Conservation (phyloP, 2,797 vertebrate species). For the Clarias laeviceps region DNA sequence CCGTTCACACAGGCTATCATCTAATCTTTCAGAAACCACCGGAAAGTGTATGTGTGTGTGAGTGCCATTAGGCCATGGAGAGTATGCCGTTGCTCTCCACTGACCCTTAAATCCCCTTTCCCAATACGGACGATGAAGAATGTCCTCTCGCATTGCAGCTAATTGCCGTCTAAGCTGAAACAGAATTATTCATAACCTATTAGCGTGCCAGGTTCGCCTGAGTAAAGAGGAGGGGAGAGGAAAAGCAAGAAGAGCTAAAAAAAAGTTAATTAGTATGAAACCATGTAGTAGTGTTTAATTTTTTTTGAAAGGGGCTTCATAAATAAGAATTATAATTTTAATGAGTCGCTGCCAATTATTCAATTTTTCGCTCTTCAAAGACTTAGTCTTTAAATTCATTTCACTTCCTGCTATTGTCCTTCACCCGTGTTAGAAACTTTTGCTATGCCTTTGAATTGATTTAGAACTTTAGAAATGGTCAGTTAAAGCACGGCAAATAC, state of each 20-base stretch:
- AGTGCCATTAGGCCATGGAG: constrained; percentile 48
- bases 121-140: constrained; percentile 65
- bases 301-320: constrained; percentile 76
- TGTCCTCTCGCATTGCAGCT: constrained; percentile 75
- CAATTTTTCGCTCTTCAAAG: constrained; percentile 68
- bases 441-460: constrained; percentile 41
- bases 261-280: constrained; percentile 80
- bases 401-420: constrained; percentile 56
- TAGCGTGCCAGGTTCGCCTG: constrained; percentile 77
- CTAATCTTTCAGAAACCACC: constrained; percentile 49
- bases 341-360: constrained; percentile 75
- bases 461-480: constrained; percentile 39
- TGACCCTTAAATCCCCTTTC: constrained; percentile 69
- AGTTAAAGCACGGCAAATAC: neutral
- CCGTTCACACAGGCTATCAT: constrained; percentile 56
- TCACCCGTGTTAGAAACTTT: constrained; percentile 54
- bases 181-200: constrained; percentile 85
- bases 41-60: constrained; percentile 30
- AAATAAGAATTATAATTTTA: constrained; percentile 79
- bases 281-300: constrained; percentile 72
- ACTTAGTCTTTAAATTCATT: constrained; percentile 65
- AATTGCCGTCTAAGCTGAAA: constrained; percentile 80
- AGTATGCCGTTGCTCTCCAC: constrained; percentile 56
- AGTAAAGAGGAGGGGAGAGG: constrained; percentile 63
- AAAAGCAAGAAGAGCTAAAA: constrained; percentile 58